phyloP scores from a whole-genome alignment of 2,888 invertebrate species.

The Athalia circularis region DNA sequence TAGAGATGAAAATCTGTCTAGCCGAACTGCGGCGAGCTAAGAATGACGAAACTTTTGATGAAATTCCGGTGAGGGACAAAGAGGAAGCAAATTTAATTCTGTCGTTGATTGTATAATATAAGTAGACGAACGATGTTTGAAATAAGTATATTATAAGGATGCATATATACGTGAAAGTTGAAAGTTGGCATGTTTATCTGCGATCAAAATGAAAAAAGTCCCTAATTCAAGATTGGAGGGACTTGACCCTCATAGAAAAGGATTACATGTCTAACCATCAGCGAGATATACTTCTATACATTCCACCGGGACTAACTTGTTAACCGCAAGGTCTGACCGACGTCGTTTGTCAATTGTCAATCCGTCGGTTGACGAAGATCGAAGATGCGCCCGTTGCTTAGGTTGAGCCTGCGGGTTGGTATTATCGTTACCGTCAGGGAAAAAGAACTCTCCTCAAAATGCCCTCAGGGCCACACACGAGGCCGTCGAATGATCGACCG shows the following conservation, averaged over 20 bases:
- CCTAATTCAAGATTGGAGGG: slow-evolving; percentile 29
- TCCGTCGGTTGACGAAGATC: slow-evolving; percentile 45
- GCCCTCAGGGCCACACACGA: slow-evolving; percentile 40
- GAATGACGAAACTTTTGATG: too few species aligned
- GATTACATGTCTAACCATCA: slow-evolving; percentile 26
- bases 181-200: slow-evolving; percentile 25
- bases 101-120: neutral
- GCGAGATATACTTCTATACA: slow-evolving; percentile 31
- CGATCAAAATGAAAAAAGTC: slow-evolving; percentile 28
- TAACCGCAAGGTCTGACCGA: slow-evolving; percentile 43
- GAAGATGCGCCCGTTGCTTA: slow-evolving; percentile 42
- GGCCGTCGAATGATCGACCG: slow-evolving; percentile 35
- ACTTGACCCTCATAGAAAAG: slow-evolving; percentile 18
- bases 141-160: slow-evolving; percentile 7
- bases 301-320: slow-evolving; percentile 41
- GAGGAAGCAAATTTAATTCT: neutral
- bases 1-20: too few species aligned
- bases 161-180: neutral
- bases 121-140: too few species aligned
- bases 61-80: neutral
- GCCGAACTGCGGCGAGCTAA: too few species aligned
- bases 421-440: too few species aligned
- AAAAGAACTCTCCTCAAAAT: neutral
- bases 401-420: neutral
- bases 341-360: slow-evolving; percentile 46